These are phyloP conservation scores for Drosophila miranda DNA, from an alignment of 1,140 invertebrate genomes.

Conservation along the genomic window DNA sequence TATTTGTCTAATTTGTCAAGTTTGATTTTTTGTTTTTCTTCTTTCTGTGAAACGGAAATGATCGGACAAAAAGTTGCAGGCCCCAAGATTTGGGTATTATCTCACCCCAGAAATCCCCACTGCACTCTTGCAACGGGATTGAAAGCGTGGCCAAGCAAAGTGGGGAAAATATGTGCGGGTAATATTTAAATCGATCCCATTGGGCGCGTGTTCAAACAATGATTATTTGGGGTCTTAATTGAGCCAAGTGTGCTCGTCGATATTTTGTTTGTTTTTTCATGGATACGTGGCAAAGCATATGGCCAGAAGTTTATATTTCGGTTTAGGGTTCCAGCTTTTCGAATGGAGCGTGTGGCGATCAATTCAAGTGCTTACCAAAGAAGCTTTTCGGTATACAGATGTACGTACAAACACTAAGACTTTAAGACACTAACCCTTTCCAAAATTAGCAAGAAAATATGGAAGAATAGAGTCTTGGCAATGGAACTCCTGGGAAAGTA, in stretches of 20 bases:
- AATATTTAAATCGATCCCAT: constrained; percentile 62
- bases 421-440: neutral
- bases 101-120: neutral
- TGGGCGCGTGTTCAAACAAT: constrained; percentile 77
- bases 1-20: constrained; percentile 78
- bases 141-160: constrained; percentile 56
- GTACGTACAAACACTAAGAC: neutral
- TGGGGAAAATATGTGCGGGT: neutral
- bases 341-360: neutral
- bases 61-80: constrained; percentile 54
- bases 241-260: constrained; percentile 19
- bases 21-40: constrained; percentile 22
- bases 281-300: constrained; percentile 35
- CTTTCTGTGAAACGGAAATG: constrained; percentile 61
- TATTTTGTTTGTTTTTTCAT: constrained; percentile 27
- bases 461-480: too few relatives aligned
- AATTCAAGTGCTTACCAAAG: neutral
- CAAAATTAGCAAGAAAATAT: neutral
- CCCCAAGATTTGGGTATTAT: constrained; percentile 30
- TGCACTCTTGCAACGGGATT: neutral
- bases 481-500: too few relatives aligned
- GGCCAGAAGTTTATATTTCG: constrained; percentile 13
- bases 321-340: neutral
- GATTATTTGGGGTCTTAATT: constrained; percentile 50
- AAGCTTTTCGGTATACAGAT: neutral